phyloP scores from a whole-genome alignment of 2,113 vertebrate genomes.

The Mirounga angustirostris region DNA sequence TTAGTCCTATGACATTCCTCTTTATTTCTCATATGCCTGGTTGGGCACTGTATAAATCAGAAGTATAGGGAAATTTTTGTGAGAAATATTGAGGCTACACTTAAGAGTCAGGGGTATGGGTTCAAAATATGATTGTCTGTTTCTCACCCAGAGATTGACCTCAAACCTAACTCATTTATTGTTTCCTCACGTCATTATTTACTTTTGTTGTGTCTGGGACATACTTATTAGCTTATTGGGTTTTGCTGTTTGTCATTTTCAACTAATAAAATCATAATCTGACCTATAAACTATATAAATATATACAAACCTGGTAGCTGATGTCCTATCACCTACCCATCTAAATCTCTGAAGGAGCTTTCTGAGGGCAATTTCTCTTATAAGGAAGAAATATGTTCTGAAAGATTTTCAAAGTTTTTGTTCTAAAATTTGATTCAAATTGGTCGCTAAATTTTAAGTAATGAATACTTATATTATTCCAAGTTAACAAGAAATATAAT shows the following conservation, averaged over 20 bases:
- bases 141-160: background rate
- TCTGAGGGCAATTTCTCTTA: background rate
- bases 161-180: background rate
- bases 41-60: background rate
- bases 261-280: background rate
- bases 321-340: background rate
- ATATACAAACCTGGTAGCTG: background rate
- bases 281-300: background rate
- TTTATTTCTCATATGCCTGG: background rate
- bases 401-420: background rate
- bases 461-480: background rate
- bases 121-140: background rate
- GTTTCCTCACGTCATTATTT: background rate
- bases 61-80: background rate
- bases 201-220: background rate
- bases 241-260: background rate
- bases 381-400: background rate
- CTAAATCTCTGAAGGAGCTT: background rate
- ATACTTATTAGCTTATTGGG: background rate
- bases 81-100: background rate
- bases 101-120: background rate
- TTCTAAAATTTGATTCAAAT: background rate
- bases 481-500: background rate
- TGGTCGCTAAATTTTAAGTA: background rate
- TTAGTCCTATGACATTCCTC: background rate